Percentiles rank a stretch among this genome's conserved stretches.
These are phyloP conservation scores for Camptogramma bilineatum DNA, from an alignment of 2,888 invertebrate genomes.

Conservation along the genomic window DNA sequence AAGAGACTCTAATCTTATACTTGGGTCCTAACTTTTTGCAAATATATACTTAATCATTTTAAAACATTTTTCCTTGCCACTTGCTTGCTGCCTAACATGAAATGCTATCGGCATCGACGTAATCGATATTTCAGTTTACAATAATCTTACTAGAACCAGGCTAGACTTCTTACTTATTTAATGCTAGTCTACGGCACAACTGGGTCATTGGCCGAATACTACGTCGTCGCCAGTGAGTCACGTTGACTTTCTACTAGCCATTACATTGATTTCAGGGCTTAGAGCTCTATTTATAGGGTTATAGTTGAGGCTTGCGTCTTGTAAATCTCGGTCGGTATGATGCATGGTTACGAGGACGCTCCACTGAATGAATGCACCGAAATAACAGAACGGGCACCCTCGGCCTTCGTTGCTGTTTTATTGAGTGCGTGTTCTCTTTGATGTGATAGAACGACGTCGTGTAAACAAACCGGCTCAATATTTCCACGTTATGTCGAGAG, in stretches of 20 bases:
- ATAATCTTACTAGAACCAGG: conserved; percentile 17
- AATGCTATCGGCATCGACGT: not conserved
- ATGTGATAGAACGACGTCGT: conserved; percentile 48
- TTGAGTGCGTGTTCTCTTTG: conserved; percentile 48
- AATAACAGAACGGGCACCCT: conserved; percentile 69
- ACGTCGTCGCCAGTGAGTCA: conserved; percentile 67
- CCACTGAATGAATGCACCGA: conserved; percentile 74
- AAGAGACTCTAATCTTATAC: too few relatives aligned
- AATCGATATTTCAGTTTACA: conserved; percentile 23
- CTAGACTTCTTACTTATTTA: conserved; percentile 40
- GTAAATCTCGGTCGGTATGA: conserved; percentile 51
- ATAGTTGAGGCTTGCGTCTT: conserved; percentile 37
- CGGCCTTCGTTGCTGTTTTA: conserved; percentile 65
- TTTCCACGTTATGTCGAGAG: conserved; percentile 34
- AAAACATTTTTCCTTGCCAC: not conserved
- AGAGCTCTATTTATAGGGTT: conserved; percentile 35
- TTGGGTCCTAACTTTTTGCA: too few relatives aligned
- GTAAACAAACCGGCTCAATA: conserved; percentile 47
- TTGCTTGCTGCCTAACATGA: not conserved
- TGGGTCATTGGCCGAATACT: conserved; percentile 82
- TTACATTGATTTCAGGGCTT: conserved; percentile 57
- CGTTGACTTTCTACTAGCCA: conserved; percentile 63
- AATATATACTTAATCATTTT: too few relatives aligned
- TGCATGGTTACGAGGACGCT: conserved; percentile 62
- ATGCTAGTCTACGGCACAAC: conserved; percentile 60